Conservation (phyloP, 2,888 invertebrate species). For the Drosophila leonis region DNA sequence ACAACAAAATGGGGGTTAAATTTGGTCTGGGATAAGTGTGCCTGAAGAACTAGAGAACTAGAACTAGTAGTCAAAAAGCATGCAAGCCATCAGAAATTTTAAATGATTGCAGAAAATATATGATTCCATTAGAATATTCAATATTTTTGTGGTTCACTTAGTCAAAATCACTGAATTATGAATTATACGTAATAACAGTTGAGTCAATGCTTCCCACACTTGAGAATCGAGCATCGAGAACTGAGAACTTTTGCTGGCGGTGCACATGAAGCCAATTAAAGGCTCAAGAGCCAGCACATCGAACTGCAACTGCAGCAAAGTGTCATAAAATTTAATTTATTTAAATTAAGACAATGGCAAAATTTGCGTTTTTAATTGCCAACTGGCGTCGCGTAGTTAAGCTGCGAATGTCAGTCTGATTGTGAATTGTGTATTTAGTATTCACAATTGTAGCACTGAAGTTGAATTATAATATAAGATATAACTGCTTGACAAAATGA, state of each 20-base stretch:
- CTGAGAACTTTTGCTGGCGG: constrained; percentile 53
- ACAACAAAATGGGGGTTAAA: constrained; percentile 32
- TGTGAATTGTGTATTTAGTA: constrained; percentile 16
- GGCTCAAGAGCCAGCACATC: constrained; percentile 43
- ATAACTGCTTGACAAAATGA: neutral
- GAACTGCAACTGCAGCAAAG: constrained; percentile 72
- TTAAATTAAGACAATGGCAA: constrained; percentile 77
- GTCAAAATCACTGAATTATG: constrained; percentile 24
- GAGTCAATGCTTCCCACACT: constrained; percentile 46
- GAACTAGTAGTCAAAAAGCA: constrained; percentile 2
- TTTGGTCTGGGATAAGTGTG: neutral
- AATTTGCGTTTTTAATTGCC: constrained; percentile 80
- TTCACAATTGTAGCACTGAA: constrained; percentile 10
- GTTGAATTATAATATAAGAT: too few relatives aligned
- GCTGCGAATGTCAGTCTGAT: constrained; percentile 14
- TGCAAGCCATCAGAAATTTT: neutral
- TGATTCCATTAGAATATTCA: constrained; percentile 27
- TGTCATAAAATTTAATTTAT: constrained; percentile 82
- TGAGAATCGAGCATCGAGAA: constrained; percentile 6
- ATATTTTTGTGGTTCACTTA: constrained; percentile 39
- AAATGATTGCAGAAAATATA: constrained; percentile 14
- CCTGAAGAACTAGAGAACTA: neutral
- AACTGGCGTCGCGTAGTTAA: constrained; percentile 28
- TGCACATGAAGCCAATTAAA: constrained; percentile 83
- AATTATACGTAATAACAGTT: constrained; percentile 2